Percentiles rank a stretch among this genome's conserved stretches.
Evolutionary conservation across 2,888 invertebrate genomes (phyloP).

Genomic region (Carabus problematicus): DNA sequence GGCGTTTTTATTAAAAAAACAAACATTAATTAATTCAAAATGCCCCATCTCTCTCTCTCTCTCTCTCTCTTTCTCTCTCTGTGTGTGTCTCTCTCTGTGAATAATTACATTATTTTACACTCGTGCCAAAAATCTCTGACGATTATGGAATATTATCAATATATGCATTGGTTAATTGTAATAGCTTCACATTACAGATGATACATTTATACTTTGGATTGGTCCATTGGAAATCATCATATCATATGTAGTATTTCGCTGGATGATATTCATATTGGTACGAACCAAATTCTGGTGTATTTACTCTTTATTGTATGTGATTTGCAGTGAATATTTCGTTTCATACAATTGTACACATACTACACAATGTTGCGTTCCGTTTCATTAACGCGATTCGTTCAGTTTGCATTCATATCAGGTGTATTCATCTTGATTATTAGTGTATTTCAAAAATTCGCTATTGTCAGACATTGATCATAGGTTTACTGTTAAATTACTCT

Average conservation of each 20-base stretch:
- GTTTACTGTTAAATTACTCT: conserved; percentile 11
- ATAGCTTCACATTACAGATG: neutral
- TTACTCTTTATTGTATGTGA: neutral
- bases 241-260: no score
- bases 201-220: neutral
- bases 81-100: conserved; percentile 27
- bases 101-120: conserved; percentile 27
- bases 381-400: neutral
- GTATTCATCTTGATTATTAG: no score
- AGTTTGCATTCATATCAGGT: no score
- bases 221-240: no score
- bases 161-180: conserved; percentile 8
- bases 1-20: conserved; percentile 23
- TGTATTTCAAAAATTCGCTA: neutral
- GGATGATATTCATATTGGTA: no score
- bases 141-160: conserved; percentile 29
- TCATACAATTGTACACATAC: neutral
- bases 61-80: no score
- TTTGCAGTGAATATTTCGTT: conserved; percentile 4
- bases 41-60: conserved; percentile 2
- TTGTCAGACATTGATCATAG: neutral
- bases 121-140: conserved; percentile 13
- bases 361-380: neutral
- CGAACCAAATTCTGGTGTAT: neutral
- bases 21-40: conserved; percentile 35